A percentile compares a stretch with the other conserved stretches of the same genome.
These are phyloP conservation scores for Petroica traversi DNA, from an alignment of 2,113 vertebrate genomes.

Conservation along the genomic window DNA sequence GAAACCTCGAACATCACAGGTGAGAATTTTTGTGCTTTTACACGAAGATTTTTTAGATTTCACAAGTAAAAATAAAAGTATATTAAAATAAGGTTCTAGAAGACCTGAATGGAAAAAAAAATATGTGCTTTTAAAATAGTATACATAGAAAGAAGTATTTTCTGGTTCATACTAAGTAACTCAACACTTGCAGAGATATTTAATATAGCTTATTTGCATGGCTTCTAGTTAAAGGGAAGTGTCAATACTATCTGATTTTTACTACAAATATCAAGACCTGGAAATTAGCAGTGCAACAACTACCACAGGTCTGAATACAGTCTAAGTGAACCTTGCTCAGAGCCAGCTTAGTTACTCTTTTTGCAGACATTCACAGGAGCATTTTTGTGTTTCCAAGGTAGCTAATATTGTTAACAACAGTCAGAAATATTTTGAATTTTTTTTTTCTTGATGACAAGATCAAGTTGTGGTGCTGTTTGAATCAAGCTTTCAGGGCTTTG, in stretches of 20 bases:
- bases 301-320: neutral
- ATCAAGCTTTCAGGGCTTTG: neutral
- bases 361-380: neutral
- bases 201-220: neutral
- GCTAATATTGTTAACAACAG: neutral
- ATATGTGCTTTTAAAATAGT: fast-evolving
- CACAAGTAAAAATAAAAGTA: neutral
- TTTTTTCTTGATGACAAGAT: neutral
- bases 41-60: neutral
- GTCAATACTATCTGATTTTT: neutral
- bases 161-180: neutral
- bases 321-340: neutral
- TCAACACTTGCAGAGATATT: neutral
- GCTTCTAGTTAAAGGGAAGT: neutral
- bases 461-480: neutral
- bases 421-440: neutral
- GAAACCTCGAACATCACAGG: slow-evolving; percentile 70
- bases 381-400: neutral
- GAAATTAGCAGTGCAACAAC: neutral
- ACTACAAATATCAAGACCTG: neutral
- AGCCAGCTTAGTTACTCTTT: neutral
- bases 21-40: slow-evolving; percentile 60
- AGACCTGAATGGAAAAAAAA: neutral
- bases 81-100: neutral
- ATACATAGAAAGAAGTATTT: neutral